These are phyloP conservation scores for Cichladusa arquata DNA, from an alignment of 2,113 vertebrate genomes.

Conservation along the genomic window DNA sequence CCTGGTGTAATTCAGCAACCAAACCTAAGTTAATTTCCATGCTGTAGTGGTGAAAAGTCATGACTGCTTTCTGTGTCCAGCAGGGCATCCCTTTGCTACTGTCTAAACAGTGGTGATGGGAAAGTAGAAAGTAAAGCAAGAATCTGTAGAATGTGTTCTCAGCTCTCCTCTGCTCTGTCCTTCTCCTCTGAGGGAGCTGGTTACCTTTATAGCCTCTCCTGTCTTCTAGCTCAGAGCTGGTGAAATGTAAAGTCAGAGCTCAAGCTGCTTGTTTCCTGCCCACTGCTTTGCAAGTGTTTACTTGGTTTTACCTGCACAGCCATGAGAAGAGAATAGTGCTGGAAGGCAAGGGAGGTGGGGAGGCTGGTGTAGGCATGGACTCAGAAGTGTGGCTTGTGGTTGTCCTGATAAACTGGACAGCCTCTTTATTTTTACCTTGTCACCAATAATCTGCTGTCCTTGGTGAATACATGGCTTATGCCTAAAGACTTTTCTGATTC, in stretches of 20 bases:
- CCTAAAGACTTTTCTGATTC: neutral
- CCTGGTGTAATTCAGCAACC: neutral
- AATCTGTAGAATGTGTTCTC: neutral
- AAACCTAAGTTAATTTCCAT: neutral
- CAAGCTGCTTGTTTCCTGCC: rapidly evolving
- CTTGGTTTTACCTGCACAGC: neutral
- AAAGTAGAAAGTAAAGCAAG: neutral
- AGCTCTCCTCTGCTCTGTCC: neutral
- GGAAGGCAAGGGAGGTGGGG: neutral
- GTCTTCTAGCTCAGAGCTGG: neutral
- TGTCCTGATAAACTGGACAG: neutral
- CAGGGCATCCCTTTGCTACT: neutral
- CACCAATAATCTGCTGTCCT: neutral
- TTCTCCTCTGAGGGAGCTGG: neutral
- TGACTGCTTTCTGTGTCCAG: neutral
- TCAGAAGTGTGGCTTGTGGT: neutral
- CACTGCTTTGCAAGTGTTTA: neutral
- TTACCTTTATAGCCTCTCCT: neutral
- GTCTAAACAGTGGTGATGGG: neutral
- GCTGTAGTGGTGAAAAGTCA: neutral
- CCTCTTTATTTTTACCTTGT: neutral
- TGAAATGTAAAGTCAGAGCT: neutral
- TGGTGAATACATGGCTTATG: neutral
- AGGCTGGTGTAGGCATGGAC: neutral
- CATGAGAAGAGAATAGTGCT: neutral